Evolutionary conservation across 2,888 invertebrate species (phyloP).

Genomic region (Strigamia maritima): DNA sequence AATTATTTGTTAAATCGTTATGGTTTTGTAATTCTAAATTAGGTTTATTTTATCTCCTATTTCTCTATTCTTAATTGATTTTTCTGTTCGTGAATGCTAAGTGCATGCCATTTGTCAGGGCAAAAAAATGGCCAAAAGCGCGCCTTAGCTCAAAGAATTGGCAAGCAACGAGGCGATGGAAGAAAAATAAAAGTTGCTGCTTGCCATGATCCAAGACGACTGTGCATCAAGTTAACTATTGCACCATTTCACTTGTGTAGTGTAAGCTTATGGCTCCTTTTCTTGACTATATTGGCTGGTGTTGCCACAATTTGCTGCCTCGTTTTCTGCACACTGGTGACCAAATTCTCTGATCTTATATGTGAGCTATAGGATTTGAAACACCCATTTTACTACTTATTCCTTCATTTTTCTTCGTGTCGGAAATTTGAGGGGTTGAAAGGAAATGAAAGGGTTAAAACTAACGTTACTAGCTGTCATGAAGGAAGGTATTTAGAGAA

Average conservation of each 20-base stretch:
- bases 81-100: constrained; percentile 10
- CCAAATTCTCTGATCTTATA: constrained; percentile 11
- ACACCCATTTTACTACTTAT: constrained; percentile 5
- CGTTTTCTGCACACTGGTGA: background rate
- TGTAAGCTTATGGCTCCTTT: constrained; percentile 22
- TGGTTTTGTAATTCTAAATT: background rate
- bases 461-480: background rate
- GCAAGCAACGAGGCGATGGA: constrained; percentile 1
- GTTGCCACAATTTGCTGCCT: constrained; percentile 21
- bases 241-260: constrained; percentile 16
- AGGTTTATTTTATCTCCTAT: background rate
- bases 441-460: constrained; percentile 34
- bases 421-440: constrained; percentile 26
- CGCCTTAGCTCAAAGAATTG: background rate
- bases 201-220: background rate
- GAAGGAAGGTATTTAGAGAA: background rate
- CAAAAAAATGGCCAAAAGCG: background rate
- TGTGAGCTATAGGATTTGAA: constrained; percentile 25
- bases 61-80: constrained; percentile 10
- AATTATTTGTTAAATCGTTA: background rate
- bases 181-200: constrained; percentile 22
- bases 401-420: constrained; percentile 30
- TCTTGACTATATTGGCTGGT: constrained; percentile 15
- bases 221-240: constrained; percentile 27
- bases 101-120: constrained; percentile 1